phyloP scores from a whole-genome alignment of 2,797 vertebrate species.

The Atherinosoma microstoma region DNA sequence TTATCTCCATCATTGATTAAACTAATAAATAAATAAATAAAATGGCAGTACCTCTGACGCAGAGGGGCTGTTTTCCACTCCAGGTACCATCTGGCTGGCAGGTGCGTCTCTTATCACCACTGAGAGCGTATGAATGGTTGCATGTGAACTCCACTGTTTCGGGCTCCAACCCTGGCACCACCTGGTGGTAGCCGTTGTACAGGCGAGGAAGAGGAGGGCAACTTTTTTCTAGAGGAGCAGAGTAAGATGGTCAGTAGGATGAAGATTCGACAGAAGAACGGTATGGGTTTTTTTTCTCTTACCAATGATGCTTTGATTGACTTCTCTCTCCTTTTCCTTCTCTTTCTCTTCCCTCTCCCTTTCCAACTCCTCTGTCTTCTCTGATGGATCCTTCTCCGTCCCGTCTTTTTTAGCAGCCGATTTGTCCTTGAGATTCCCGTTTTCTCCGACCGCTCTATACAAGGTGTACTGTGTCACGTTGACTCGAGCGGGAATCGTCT shows the following conservation, averaged over 20 bases:
- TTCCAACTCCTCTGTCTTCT: slow-evolving; percentile 45
- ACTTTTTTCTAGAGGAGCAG: slow-evolving; percentile 76
- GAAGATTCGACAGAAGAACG: neutral
- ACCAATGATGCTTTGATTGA: slow-evolving; percentile 78
- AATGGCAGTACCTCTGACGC: slow-evolving; percentile 89
- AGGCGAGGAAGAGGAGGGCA: slow-evolving; percentile 89
- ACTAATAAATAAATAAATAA: neutral
- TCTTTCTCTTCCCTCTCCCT: slow-evolving; percentile 29
- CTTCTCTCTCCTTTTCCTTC: slow-evolving; percentile 53
- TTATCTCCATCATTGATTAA: accelerated
- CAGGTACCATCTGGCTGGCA: slow-evolving; percentile 91
- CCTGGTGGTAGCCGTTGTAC: slow-evolving; percentile 88
- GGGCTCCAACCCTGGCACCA: slow-evolving; percentile 79
- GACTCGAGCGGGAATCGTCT: slow-evolving; percentile 39
- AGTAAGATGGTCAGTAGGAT: slow-evolving; percentile 18
- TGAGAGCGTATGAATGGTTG: slow-evolving; percentile 93
- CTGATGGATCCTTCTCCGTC: slow-evolving; percentile 19
- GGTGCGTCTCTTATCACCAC: slow-evolving; percentile 85
- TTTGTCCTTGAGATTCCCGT: slow-evolving; percentile 50
- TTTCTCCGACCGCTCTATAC: slow-evolving; percentile 62
- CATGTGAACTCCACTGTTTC: slow-evolving; percentile 89
- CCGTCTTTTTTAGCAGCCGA: slow-evolving; percentile 28
- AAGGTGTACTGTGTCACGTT: slow-evolving; percentile 70
- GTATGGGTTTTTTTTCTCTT: slow-evolving; percentile 9
- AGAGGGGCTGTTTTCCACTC: slow-evolving; percentile 92